A percentile compares a stretch with the other conserved stretches of the same genome.
phyloP scores from a whole-genome alignment of 30 jellyfish, hydroid and myxozoan genomes.

The Turritopsis rubra region DNA sequence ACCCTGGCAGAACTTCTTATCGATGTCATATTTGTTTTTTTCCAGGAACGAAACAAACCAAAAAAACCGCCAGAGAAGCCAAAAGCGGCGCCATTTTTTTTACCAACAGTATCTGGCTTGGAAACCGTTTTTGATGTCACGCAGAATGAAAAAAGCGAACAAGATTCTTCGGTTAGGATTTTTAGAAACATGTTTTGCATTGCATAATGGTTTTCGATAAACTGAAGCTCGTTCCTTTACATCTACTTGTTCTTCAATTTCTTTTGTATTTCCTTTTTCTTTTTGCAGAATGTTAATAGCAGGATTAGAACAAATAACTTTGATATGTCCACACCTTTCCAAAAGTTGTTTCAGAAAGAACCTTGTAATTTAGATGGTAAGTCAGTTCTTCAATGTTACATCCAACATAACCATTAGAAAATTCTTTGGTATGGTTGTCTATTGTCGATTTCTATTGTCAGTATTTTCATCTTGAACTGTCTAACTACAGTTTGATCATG shows the following conservation, averaged over 20 bases:
- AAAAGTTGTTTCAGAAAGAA: background rate
- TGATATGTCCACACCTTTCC: background rate
- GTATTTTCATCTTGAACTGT: too few species aligned
- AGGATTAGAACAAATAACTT: background rate
- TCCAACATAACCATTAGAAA: too few species aligned
- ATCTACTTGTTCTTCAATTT: background rate
- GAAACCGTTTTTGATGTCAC: slow-evolving; percentile 62
- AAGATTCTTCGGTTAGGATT: background rate
- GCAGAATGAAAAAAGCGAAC: background rate
- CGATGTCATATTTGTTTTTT: background rate
- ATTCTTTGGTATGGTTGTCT: too few species aligned
- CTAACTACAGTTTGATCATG: background rate
- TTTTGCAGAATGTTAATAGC: background rate
- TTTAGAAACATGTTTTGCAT: background rate
- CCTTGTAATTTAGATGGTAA: background rate
- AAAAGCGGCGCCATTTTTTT: slow-evolving; percentile 92
- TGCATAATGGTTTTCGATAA: slow-evolving; percentile 11
- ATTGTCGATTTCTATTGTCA: too few species aligned
- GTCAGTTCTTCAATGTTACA: too few species aligned
- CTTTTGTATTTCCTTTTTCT: background rate
- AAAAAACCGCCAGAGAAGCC: slow-evolving; percentile 91
- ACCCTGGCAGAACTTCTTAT: background rate
- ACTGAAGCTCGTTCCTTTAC: background rate
- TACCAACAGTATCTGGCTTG: slow-evolving; percentile 87
- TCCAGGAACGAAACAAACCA: slow-evolving; percentile 88